phyloP scores from a whole-genome alignment of 23 tunicate species.

The Styela plicata region DNA sequence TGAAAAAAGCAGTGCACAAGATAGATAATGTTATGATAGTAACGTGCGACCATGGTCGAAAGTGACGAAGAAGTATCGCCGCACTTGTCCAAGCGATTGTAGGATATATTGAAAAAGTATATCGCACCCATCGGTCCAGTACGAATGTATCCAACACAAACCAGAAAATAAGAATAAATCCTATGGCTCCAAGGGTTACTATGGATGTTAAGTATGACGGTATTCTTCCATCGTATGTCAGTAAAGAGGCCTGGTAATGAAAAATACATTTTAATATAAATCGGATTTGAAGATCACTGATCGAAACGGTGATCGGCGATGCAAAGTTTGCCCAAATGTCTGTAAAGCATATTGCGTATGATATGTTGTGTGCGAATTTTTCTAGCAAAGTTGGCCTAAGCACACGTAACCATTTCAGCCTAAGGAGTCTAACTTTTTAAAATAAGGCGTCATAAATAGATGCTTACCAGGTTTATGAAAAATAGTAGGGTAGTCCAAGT shows the following conservation, averaged over 20 bases:
- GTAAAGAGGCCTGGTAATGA: conserved; percentile 34
- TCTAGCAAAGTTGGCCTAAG: no score
- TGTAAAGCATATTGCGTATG: no score
- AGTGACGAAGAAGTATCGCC: conserved; percentile 41
- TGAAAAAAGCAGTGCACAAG: conserved; percentile 28
- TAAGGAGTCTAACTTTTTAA: no score
- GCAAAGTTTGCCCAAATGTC: no score
- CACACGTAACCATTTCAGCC: no score
- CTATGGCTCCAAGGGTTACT: conserved; percentile 31
- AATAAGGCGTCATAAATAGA: no score
- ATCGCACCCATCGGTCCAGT: conserved; percentile 66
- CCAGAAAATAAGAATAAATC: conserved; percentile 43
- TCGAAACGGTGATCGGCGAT: no score
- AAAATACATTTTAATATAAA: no score
- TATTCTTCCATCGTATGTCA: conserved; percentile 29
- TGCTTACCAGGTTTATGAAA: conserved; percentile 51
- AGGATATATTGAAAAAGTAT: conserved; percentile 59
- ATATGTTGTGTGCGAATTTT: no score
- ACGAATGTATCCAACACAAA: conserved; percentile 44
- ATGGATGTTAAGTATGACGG: conserved; percentile 39
- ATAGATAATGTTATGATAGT: conserved; percentile 39
- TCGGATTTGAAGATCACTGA: no score
- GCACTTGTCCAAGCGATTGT: conserved; percentile 36
- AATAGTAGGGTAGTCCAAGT: conserved; percentile 49
- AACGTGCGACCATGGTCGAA: conserved; percentile 57